Evolutionary conservation across 2,113 vertebrate genomes (phyloP), one percentile per base, ranked within the genome.

Genomic region (Megalops atlanticus): DNA sequence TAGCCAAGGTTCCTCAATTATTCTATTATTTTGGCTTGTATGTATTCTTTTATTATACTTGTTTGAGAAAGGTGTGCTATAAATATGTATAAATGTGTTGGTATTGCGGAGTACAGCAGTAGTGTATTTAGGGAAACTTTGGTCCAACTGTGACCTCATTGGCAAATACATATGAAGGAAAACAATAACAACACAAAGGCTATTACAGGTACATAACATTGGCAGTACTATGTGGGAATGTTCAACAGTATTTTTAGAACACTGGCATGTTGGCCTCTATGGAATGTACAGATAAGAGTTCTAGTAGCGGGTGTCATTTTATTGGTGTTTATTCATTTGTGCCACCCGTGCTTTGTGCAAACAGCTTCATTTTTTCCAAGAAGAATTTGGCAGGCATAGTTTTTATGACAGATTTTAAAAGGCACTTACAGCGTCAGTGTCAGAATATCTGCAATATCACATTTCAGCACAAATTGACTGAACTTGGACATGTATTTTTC

Each of bases 241-340:
- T 83, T 89, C 77, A 75, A 81, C 47, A 89, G 88, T 91, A 91
- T 93, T 92, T 91, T 91, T 92, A 89, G 90, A 90, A 77, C 81
- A 78, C 74, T 82, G 78, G 83, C 85, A 84, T 76, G 74, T 36
- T 87, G 87, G 90, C 89, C 87, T 82, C 79, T 85, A 58, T 85
- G 89, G 89, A 92, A 92, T 89, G 86, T 83, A 75, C 68, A 81
- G 81, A 91, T 90, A 90, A 88, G 82, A 84, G 82, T 79, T 45
- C 80, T 77, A 76, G 76, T 87, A 84, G 84, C 76, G 82, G 82
- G 41, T 79, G 82, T 18, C 79, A 82, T 86, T 77, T 85, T 88
- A 79, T 76, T 36, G 81, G 69, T 41, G 79, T 75, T 82, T 82
- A 83, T 18, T 82, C 78, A 58, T 68, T 81, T 79, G 87, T 82